Percentiles rank a stretch among this genome's conserved stretches.
phyloP scores from a whole-genome alignment of 2,888 invertebrate genomes.

The Acleris literana region DNA sequence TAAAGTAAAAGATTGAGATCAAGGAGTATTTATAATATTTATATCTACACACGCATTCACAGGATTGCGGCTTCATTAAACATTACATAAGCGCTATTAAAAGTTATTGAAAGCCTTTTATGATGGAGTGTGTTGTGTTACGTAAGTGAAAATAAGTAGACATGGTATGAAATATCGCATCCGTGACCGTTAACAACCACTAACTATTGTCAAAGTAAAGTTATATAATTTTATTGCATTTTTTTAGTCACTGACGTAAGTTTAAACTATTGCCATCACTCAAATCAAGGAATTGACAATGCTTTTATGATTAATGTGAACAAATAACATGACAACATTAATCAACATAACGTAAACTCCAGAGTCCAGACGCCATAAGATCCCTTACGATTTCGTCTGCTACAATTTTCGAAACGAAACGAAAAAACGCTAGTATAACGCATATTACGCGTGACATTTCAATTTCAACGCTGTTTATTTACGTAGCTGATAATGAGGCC shows the following conservation, averaged over 20 bases:
- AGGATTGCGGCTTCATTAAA: not conserved
- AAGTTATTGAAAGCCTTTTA: conserved; percentile 30
- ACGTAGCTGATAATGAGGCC: conserved; percentile 22
- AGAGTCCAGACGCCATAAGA: too few relatives aligned
- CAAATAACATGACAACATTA: too few relatives aligned
- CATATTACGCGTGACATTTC: conserved; percentile 1
- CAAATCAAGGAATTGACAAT: too few relatives aligned
- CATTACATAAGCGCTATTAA: conserved; percentile 21
- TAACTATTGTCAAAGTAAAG: not conserved
- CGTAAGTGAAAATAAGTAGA: conserved; percentile 22
- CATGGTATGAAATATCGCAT: conserved; percentile 13
- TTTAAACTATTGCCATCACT: too few relatives aligned
- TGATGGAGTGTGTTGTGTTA: conserved; percentile 25
- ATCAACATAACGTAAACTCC: too few relatives aligned
- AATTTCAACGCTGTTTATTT: conserved; percentile 21
- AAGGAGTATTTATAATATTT: too few relatives aligned
- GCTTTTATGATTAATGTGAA: too few relatives aligned
- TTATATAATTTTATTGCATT: too few relatives aligned
- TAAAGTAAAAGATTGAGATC: too few relatives aligned
- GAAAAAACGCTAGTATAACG: not conserved
- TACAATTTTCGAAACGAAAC: not conserved
- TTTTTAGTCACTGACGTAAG: too few relatives aligned
- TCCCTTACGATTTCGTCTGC: too few relatives aligned
- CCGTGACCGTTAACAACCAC: conserved; percentile 2
- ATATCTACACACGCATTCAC: too few relatives aligned